phyloP scores from a whole-genome alignment of 2,888 invertebrate genomes.

The Chloroclysta siterata region DNA sequence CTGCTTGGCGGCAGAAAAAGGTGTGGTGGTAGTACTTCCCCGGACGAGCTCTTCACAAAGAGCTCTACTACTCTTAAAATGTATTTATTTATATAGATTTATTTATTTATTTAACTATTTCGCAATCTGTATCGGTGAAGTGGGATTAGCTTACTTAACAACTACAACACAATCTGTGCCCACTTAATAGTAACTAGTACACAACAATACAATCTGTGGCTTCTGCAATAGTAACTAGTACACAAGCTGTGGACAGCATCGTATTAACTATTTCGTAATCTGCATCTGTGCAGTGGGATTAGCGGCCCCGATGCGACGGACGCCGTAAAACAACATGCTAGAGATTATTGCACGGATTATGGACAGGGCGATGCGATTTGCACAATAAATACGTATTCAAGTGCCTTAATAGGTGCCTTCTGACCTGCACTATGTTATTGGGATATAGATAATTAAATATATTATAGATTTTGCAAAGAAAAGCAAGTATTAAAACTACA shows the following conservation, averaged over 20 bases:
- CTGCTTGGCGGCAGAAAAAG: too few species aligned
- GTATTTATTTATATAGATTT: too few species aligned
- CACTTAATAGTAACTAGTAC: too few species aligned
- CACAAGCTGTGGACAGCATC: neutral
- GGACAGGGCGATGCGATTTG: constrained; percentile 17
- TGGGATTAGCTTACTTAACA: constrained; percentile 49
- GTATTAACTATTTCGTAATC: constrained; percentile 1
- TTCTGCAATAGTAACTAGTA: neutral
- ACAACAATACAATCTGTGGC: too few species aligned
- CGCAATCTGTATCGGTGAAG: neutral
- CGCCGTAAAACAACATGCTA: constrained; percentile 55
- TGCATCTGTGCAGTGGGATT: constrained; percentile 38
- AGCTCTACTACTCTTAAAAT: too few species aligned
- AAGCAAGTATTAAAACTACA: too few species aligned
- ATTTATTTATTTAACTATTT: constrained; percentile 2
- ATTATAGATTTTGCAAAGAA: too few species aligned
- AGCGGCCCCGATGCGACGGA: constrained; percentile 40
- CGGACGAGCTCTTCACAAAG: too few species aligned
- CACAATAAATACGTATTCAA: constrained; percentile 24
- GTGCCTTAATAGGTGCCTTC: neutral
- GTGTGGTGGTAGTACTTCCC: too few species aligned
- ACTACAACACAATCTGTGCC: too few species aligned
- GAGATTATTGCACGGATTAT: constrained; percentile 46
- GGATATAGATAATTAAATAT: too few species aligned
- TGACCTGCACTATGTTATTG: too few species aligned